These are phyloP conservation scores for Lophotis ruficrista DNA, from an alignment of 2,113 vertebrate genomes.

Conservation along the genomic window DNA sequence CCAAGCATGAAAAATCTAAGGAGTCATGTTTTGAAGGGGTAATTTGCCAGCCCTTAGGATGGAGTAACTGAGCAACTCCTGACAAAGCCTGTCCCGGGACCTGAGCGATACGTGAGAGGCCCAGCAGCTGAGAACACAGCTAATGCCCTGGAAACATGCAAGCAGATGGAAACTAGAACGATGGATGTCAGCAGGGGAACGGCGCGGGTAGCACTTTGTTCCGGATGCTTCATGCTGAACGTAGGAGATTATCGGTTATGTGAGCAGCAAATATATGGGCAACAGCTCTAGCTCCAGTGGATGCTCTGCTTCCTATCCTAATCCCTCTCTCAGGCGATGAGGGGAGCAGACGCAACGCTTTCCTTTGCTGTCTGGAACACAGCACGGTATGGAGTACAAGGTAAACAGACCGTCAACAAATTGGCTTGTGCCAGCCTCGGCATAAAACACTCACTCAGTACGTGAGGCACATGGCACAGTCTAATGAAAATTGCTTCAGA, in stretches of 20 bases:
- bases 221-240: neutral
- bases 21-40: neutral
- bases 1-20: neutral
- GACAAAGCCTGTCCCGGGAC: neutral
- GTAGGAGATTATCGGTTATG: slow-evolving; percentile 13
- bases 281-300: neutral
- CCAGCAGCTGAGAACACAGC: neutral
- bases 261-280: neutral
- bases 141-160: neutral
- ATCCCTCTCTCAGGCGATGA: slow-evolving; percentile 10
- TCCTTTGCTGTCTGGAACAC: neutral
- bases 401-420: neutral
- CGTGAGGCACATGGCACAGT: neutral
- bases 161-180: neutral
- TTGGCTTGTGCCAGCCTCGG: neutral
- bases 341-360: neutral
- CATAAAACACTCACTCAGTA: neutral
- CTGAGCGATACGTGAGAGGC: rapidly evolving
- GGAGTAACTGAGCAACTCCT: neutral
- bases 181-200: slow-evolving; percentile 25
- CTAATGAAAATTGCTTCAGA: neutral
- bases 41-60: neutral
- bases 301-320: neutral
- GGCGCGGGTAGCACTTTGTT: neutral
- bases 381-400: neutral